phyloP scores from a whole-genome alignment of 2,797 vertebrate species.

The Myripristis murdjan region DNA sequence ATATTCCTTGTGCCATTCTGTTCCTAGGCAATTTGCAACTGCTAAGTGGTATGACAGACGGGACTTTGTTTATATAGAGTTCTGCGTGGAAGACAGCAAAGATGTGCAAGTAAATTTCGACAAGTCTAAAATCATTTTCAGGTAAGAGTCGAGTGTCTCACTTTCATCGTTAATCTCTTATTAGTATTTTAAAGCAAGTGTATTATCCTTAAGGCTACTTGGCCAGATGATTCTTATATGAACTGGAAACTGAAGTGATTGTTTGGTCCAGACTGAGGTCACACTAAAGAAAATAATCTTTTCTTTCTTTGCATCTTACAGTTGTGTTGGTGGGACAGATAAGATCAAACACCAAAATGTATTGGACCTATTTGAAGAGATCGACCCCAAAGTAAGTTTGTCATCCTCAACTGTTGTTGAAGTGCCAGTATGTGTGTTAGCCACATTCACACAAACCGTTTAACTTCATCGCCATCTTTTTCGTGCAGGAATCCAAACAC shows the following conservation, averaged over 20 bases:
- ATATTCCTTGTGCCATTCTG: neutral
- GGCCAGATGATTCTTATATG: too few relatives aligned
- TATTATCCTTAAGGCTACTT: too few relatives aligned
- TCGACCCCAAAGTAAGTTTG: slow-evolving; percentile 84
- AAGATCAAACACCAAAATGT: slow-evolving; percentile 82
- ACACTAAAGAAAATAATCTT: neutral
- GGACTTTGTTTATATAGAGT: slow-evolving; percentile 96
- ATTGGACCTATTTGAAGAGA: slow-evolving; percentile 83
- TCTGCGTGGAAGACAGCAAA: slow-evolving; percentile 98
- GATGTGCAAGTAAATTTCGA: slow-evolving; percentile 93
- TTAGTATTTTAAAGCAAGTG: neutral
- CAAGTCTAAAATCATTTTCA: slow-evolving; percentile 93
- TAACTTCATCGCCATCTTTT: slow-evolving; percentile 5
- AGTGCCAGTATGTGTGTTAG: neutral
- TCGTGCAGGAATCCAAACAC: slow-evolving; percentile 92
- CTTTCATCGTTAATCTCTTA: neutral
- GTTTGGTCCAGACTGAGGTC: neutral
- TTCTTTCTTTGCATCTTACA: slow-evolving; percentile 46
- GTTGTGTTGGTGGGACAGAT: slow-evolving; percentile 84
- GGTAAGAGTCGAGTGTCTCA: slow-evolving; percentile 77
- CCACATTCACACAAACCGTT: slow-evolving; percentile 5
- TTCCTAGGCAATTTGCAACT: slow-evolving; percentile 92
- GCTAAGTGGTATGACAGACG: slow-evolving; percentile 98
- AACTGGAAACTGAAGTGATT: neutral
- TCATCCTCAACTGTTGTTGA: neutral